Percentiles rank a stretch among this genome's conserved stretches.
phyloP scores from a whole-genome alignment of 1,140 invertebrate genomes.

The Whitmania pigra region DNA sequence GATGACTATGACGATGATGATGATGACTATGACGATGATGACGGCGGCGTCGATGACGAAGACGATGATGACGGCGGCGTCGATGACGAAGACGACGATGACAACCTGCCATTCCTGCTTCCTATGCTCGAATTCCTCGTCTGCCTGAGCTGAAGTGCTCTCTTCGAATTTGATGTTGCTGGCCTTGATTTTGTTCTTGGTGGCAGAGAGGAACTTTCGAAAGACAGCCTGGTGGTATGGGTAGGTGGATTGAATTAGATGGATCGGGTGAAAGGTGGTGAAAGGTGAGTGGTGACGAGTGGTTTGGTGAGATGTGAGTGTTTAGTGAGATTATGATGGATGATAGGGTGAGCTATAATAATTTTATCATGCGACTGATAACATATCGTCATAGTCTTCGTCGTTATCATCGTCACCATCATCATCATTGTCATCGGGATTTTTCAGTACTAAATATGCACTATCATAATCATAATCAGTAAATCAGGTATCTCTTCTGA shows the following conservation, averaged over 20 bases:
- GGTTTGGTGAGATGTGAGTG: not conserved
- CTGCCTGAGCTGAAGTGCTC: constrained; percentile 2
- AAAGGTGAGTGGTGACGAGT: not conserved
- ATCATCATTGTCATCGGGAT: not conserved
- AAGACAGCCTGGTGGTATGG: constrained; percentile 21
- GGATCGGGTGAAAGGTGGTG: not conserved
- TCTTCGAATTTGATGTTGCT: constrained; percentile 22
- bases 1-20: constrained; percentile 5
- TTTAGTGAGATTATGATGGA: not conserved
- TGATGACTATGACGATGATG: not conserved
- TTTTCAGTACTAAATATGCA: too few relatives aligned
- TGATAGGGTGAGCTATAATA: not conserved
- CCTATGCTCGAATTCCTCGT: constrained; percentile 21
- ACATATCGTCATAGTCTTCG: not conserved
- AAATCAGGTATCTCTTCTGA: too few relatives aligned
- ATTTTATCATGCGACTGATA: not conserved
- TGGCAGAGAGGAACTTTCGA: constrained; percentile 23
- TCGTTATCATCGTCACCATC: not conserved
- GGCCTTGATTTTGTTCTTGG: constrained; percentile 25
- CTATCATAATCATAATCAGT: not conserved
- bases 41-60: not conserved
- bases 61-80: not conserved
- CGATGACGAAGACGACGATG: not conserved
- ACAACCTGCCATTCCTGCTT: constrained; percentile 26
- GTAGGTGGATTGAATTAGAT: not conserved